phyloP scores from a whole-genome alignment of 2,888 invertebrate genomes.

The Malthinus flaveolus region DNA sequence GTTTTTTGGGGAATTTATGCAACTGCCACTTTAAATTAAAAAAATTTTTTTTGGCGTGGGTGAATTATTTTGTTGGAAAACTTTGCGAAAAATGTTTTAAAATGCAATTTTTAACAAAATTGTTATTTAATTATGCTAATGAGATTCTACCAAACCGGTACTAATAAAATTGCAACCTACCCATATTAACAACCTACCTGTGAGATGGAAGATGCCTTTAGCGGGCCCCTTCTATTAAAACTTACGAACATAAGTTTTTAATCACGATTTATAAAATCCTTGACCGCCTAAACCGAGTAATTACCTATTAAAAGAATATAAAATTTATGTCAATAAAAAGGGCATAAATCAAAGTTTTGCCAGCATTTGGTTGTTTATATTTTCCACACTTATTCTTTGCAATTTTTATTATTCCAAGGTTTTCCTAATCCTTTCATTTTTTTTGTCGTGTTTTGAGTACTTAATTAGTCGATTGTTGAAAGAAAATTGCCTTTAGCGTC shows the following conservation, averaged over 20 bases:
- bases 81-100: neutral
- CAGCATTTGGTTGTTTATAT: constrained; percentile 13
- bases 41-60: neutral
- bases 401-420: constrained; percentile 35
- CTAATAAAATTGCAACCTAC: constrained; percentile 27
- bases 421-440: constrained; percentile 31
- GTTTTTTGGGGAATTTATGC: neutral
- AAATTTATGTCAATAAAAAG: constrained; percentile 11
- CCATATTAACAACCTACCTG: constrained; percentile 9
- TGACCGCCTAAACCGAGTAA: constrained; percentile 31
- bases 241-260: constrained; percentile 14
- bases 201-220: constrained; percentile 20
- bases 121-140: constrained; percentile 26
- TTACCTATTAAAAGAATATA: constrained; percentile 14
- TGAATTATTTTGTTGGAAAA: neutral
- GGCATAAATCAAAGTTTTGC: constrained; percentile 23
- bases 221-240: constrained; percentile 24
- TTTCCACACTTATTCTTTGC: constrained; percentile 13
- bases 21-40: too few species aligned
- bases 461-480: constrained; percentile 21
- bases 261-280: constrained; percentile 28
- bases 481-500: neutral
- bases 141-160: constrained; percentile 27
- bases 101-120: constrained; percentile 8
- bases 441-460: constrained; percentile 35